Evolutionary conservation across 1,140 invertebrate species (phyloP), one percentile per base, ranked within the genome.

Genomic region (Hormaphis cornu): DNA sequence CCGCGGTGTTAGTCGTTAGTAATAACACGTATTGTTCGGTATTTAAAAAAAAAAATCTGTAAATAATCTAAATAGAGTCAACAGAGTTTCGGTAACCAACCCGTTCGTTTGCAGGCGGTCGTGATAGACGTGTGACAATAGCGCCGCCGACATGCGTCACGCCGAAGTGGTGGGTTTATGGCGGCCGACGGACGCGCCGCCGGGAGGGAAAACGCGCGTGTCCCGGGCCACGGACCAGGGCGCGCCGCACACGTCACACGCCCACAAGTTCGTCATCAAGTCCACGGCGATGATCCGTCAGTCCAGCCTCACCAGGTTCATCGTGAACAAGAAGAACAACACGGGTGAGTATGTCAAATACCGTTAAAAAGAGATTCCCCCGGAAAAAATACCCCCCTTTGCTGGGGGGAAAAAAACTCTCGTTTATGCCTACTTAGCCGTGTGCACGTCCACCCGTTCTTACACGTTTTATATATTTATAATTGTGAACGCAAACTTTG

Each of bases 261-360:
- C 59, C 18, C 59, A 59, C 61, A 58, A 73, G 71, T 71, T 73
- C 73, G 77, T 80, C 74, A 79, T 81, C 75, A 77, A 80, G 74
- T 81, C 75, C 72, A 81, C 76, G 70, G 59, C 59, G 12, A 83
- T 86, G 73, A 86, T 85, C 77, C 81, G 84, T 69, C 84, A 86
- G 76, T 83, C 84, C 58, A 85, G 84, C 78, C 83, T 86, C 75
- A 85, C 84, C 30, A 83, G 83, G 76, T 81, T 86, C 70, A 81
- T 86, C 63, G 84, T 85, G 70, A 82, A 81, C 77, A 82, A 82
- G 74, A 77, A 79, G 74, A 76, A 76, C 73, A 77, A 78, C 78
- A 28, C 50, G 16, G 53, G 56, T 72, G 26, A 69, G 33, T 50
- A 20, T 1, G n/a, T n/a, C n/a, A n/a, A n/a, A n/a, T n/a, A n/a